Percentiles rank a stretch among this genome's conserved stretches.
phyloP scores from a whole-genome alignment of 2,113 vertebrate genomes.

The Pollachius pollachius region DNA sequence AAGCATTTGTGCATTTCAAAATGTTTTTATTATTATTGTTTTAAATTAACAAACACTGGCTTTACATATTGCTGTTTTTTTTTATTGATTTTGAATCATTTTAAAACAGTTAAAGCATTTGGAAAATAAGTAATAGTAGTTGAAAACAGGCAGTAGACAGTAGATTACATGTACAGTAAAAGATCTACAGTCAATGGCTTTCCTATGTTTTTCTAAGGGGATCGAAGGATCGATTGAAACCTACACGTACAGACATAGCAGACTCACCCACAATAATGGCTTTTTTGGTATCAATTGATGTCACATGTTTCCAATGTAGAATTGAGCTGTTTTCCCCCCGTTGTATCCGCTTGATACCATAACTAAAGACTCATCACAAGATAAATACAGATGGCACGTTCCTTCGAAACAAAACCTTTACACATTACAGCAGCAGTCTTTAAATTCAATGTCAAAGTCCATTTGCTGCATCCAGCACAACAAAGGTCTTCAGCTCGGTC shows the following conservation, averaged over 20 bases:
- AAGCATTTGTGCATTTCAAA: background rate
- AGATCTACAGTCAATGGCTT: constrained; percentile 75
- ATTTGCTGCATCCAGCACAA: constrained; percentile 65
- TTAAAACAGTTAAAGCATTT: constrained; percentile 78
- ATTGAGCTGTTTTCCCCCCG: constrained; percentile 19
- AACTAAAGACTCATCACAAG: constrained; percentile 26
- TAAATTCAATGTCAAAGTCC: constrained; percentile 39
- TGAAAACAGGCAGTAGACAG: constrained; percentile 65
- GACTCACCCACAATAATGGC: constrained; percentile 51
- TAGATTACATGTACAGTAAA: constrained; percentile 70
- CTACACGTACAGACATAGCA: constrained; percentile 55
- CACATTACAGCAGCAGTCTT: constrained; percentile 39
- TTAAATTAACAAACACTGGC: constrained; percentile 82
- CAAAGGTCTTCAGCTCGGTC: constrained; percentile 42
- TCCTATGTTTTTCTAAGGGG: constrained; percentile 57
- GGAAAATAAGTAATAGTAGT: constrained; percentile 64
- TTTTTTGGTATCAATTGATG: constrained; percentile 50
- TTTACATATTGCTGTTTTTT: constrained; percentile 83
- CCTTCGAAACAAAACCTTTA: constrained; percentile 43
- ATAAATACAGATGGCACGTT: constrained; percentile 47
- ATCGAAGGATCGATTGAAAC: constrained; percentile 23
- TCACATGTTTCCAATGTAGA: constrained; percentile 18
- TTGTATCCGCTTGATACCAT: constrained; percentile 24
- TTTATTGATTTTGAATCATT: constrained; percentile 70
- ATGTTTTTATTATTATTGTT: constrained; percentile 63